A percentile compares a stretch with the other conserved stretches of the same genome.
Evolutionary conservation across 2,113 vertebrate species (phyloP).

Genomic region (Hemichromis elongatus): DNA sequence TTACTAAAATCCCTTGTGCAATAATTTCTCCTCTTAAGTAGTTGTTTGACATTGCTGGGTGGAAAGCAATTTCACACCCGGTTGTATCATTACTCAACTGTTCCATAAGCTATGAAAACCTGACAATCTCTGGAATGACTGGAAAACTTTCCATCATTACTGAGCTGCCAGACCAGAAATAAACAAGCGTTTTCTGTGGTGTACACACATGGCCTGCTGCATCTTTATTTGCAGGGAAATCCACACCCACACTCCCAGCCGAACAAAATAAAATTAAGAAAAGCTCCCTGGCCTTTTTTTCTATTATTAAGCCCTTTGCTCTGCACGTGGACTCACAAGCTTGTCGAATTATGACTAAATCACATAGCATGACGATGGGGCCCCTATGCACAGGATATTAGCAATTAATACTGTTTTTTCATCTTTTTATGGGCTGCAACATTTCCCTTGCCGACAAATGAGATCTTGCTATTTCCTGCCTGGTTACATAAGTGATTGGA

Average conservation of each 20-base stretch:
- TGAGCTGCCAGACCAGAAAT: conserved; percentile 1
- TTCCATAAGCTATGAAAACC: not conserved
- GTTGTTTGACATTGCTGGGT: conserved; percentile 7
- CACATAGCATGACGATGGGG: not conserved
- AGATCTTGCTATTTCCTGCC: conserved; percentile 50
- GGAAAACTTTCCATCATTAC: not conserved
- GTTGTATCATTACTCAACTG: not conserved
- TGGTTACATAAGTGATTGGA: conserved; percentile 51
- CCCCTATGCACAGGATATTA: not conserved
- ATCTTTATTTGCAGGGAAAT: conserved; percentile 11
- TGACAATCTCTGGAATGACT: not conserved
- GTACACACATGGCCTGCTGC: not conserved
- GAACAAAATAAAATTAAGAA: not conserved
- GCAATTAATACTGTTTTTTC: not conserved
- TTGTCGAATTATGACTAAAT: not conserved
- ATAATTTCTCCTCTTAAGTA: not conserved
- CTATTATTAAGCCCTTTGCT: not conserved
- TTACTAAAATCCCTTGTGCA: not conserved
- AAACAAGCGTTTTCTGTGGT: not conserved
- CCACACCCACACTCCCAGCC: not conserved
- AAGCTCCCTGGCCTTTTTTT: not conserved
- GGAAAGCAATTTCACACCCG: not conserved
- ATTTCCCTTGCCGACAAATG: conserved; percentile 37
- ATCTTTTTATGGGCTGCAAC: conserved; percentile 1
- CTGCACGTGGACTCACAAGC: not conserved